Conservation (phyloP, 1,140 invertebrate species). For the Probaryconus sp. region DNA sequence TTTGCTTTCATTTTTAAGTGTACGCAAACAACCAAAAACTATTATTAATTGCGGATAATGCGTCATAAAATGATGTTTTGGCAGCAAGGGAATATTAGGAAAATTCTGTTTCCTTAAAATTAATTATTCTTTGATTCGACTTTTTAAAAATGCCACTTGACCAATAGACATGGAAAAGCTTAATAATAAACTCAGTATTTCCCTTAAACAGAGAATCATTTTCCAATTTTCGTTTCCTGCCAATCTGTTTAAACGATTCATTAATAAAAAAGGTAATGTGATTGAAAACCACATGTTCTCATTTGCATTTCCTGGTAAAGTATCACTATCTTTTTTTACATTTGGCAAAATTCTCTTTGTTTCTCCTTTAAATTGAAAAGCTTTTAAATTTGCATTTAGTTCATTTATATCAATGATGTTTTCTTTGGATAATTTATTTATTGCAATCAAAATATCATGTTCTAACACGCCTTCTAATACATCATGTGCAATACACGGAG, state of each 20-base stretch:
- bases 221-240: slow-evolving; percentile 11
- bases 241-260: background rate
- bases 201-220: slow-evolving; percentile 16
- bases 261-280: slow-evolving; percentile 7
- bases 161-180: slow-evolving; percentile 17
- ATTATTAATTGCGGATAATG: slow-evolving; percentile 21
- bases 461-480: slow-evolving; percentile 17
- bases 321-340: background rate
- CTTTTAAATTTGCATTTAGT: slow-evolving; percentile 6
- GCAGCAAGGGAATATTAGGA: background rate
- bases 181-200: slow-evolving; percentile 6
- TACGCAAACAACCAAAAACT: slow-evolving; percentile 5
- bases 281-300: slow-evolving; percentile 18
- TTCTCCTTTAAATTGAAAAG: slow-evolving; percentile 1
- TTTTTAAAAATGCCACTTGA: slow-evolving; percentile 25
- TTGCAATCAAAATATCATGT: slow-evolving; percentile 8
- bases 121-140: slow-evolving; percentile 15
- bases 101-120: slow-evolving; percentile 6
- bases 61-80: slow-evolving; percentile 7
- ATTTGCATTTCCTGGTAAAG: slow-evolving; percentile 17
- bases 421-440: background rate
- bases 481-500: slow-evolving; percentile 35
- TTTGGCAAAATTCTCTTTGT: no score
- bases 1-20: slow-evolving; percentile 18
- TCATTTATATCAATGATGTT: background rate